Percentiles rank a stretch among this genome's conserved stretches.
Evolutionary conservation across 2,888 invertebrate genomes (phyloP).

Genomic region (Diarsia brunnea): DNA sequence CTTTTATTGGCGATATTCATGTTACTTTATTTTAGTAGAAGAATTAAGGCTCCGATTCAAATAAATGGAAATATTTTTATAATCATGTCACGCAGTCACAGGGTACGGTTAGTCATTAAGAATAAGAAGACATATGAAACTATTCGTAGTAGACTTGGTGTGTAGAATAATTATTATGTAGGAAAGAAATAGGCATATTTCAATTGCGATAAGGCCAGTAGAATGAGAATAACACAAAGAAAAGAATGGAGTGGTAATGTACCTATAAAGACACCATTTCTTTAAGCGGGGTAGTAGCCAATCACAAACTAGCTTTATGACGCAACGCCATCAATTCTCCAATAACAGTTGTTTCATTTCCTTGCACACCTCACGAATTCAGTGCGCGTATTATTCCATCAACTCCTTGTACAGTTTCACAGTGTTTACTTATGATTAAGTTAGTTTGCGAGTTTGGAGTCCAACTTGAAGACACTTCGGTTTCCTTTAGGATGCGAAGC

Average conservation of each 20-base stretch:
- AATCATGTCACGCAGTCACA: neutral
- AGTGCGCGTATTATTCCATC: slow-evolving; percentile 28
- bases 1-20: too few species aligned
- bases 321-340: neutral
- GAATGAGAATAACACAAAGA: too few species aligned
- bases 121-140: too few species aligned
- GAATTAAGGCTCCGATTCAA: too few species aligned
- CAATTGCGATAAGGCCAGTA: neutral
- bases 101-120: neutral
- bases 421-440: slow-evolving; percentile 54
- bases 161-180: too few species aligned
- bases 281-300: neutral
- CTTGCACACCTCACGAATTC: slow-evolving; percentile 23
- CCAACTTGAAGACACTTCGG: slow-evolving; percentile 34
- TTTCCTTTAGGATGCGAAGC: slow-evolving; percentile 29
- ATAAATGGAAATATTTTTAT: neutral
- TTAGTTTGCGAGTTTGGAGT: slow-evolving; percentile 39
- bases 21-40: too few species aligned
- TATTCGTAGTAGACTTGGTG: too few species aligned
- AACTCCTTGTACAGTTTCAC: slow-evolving; percentile 7
- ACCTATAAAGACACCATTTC: neutral
- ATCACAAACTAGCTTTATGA: slow-evolving; percentile 4
- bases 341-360: neutral
- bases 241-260: neutral
- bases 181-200: neutral